Conservation (phyloP, 2,888 invertebrate species). For the Hyposoter didymator region DNA sequence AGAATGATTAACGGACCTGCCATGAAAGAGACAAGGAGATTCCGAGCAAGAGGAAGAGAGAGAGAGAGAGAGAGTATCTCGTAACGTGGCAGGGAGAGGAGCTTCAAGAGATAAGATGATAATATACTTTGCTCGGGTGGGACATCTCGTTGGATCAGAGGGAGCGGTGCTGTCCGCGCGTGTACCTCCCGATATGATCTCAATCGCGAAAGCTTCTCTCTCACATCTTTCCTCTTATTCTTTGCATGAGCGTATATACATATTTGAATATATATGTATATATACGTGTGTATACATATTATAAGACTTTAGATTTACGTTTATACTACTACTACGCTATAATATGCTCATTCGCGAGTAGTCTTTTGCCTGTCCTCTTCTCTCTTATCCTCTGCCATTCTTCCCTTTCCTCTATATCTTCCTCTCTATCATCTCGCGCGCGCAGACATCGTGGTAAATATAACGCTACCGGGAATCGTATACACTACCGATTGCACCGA, state of each 20-base stretch:
- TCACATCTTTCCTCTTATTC: conserved; percentile 52
- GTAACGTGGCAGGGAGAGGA: conserved; percentile 68
- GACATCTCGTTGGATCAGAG: conserved; percentile 66
- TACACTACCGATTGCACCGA: conserved; percentile 76
- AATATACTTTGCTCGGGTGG: conserved; percentile 68
- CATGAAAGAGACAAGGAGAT: conserved; percentile 2
- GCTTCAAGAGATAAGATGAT: conserved; percentile 63
- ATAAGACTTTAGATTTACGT: conserved; percentile 44
- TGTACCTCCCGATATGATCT: conserved; percentile 78
- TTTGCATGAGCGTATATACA: conserved; percentile 27
- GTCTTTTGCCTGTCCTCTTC: conserved; percentile 36
- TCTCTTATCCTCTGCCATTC: conserved; percentile 32
- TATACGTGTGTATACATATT: conserved; percentile 12
- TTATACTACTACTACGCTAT: conserved; percentile 51
- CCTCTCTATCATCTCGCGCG: conserved; percentile 63
- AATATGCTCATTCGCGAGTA: conserved; percentile 63
- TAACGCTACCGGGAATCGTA: conserved; percentile 77
- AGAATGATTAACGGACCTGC: conserved; percentile 59
- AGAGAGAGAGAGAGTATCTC: conserved; percentile 52
- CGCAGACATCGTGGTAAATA: conserved; percentile 74
- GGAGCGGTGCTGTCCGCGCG: conserved; percentile 73
- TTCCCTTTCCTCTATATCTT: conserved; percentile 52
- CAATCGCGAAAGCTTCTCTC: conserved; percentile 71
- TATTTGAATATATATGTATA: conserved; percentile 37
- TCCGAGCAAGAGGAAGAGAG: background rate